A percentile compares a stretch with the other conserved stretches of the same genome.
Evolutionary conservation across 2,797 vertebrate species (phyloP).

Genomic region (Oophaga sylvatica): DNA sequence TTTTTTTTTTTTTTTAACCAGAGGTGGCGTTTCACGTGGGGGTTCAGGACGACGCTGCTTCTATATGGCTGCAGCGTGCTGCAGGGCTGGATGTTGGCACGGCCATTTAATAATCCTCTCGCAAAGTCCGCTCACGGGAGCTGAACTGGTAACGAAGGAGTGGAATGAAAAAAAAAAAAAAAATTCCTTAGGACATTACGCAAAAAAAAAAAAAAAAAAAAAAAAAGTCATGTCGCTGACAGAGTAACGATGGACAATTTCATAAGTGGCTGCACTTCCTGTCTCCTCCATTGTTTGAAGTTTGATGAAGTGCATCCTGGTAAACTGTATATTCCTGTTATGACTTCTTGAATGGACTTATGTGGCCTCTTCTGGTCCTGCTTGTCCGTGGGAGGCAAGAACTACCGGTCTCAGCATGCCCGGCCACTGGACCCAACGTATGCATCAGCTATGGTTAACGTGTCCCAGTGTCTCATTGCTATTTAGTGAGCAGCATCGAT

Average conservation of each 20-base stretch:
- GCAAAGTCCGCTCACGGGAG: not conserved
- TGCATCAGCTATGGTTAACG: not conserved
- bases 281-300: slow-evolving; percentile 80
- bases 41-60: not conserved
- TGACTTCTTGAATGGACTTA: slow-evolving; percentile 64
- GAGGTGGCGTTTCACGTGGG: not conserved
- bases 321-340: slow-evolving; percentile 82
- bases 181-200: slow-evolving; percentile 67
- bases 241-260: slow-evolving; percentile 74
- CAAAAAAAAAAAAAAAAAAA: not conserved
- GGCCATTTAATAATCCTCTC: slow-evolving; percentile 1
- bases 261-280: slow-evolving; percentile 77
- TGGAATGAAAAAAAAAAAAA: slow-evolving; percentile 43
- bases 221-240: slow-evolving; percentile 66
- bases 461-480: too few species aligned
- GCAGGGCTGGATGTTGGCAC: slow-evolving; percentile 20
- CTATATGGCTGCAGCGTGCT: slow-evolving; percentile 20
- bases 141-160: not conserved
- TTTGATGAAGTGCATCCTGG: slow-evolving; percentile 82
- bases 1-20: accelerated
- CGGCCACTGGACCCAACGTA: not conserved
- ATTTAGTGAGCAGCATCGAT: too few species aligned
- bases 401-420: slow-evolving; percentile 1
- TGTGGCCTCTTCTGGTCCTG: not conserved
- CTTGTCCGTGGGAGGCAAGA: not conserved